Conservation (phyloP, 2,113 vertebrate species). For the Saguinus imperator region DNA sequence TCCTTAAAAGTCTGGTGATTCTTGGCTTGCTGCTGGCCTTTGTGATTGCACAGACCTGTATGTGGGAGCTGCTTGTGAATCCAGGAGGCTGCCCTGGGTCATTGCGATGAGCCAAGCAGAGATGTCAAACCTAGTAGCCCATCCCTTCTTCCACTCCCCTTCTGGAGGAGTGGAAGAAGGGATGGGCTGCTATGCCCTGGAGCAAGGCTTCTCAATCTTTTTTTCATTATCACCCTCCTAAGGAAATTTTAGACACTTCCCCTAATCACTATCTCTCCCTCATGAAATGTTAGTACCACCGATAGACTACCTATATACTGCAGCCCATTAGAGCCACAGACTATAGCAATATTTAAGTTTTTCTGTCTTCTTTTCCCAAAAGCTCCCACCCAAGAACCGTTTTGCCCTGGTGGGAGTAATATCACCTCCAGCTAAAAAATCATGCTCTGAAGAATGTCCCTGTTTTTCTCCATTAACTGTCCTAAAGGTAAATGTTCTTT, state of each 20-base stretch:
- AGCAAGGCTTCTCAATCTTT: background rate
- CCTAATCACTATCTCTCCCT: background rate
- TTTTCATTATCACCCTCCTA: background rate
- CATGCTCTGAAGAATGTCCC: background rate
- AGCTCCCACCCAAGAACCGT: background rate
- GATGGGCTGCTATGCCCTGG: background rate
- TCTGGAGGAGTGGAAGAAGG: too few species aligned
- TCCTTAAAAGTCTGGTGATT: background rate
- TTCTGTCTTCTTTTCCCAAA: background rate
- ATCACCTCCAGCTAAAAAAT: background rate
- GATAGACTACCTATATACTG: background rate
- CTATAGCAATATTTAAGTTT: background rate
- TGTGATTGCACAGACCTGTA: background rate
- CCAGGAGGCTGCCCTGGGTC: background rate
- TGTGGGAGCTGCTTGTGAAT: background rate
- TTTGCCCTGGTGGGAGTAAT: background rate
- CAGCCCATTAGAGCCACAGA: background rate
- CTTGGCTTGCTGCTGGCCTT: background rate
- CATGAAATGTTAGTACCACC: background rate
- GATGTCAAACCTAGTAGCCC: background rate
- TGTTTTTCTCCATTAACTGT: background rate
- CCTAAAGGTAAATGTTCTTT: background rate
- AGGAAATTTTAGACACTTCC: background rate
- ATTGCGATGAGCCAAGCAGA: background rate
- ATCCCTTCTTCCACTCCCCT: too few species aligned